phyloP scores from a whole-genome alignment of 1,140 invertebrate species.

The Phthorimaea operculella region DNA sequence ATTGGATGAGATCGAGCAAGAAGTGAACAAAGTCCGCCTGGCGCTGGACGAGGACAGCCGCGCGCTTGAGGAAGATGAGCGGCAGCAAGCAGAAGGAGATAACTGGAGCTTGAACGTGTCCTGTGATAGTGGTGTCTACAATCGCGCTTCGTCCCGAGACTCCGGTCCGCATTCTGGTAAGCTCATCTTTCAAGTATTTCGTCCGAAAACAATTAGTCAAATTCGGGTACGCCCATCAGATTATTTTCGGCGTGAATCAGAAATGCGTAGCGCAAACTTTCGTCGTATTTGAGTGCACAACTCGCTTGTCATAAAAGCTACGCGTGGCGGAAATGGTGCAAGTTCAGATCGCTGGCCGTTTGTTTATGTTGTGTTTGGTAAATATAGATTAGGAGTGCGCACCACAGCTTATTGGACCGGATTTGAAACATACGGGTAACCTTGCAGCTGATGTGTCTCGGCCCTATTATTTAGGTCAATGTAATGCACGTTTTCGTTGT shows the following conservation, averaged over 20 bases:
- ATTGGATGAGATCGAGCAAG: constrained; percentile 61
- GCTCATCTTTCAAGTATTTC: constrained; percentile 12
- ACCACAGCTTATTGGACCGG: constrained; percentile 48
- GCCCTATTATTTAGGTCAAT: constrained; percentile 60
- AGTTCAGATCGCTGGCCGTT: constrained; percentile 39
- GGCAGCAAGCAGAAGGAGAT: constrained; percentile 55
- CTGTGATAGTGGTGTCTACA: constrained; percentile 68
- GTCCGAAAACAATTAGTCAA: neutral
- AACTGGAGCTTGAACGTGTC: constrained; percentile 67
- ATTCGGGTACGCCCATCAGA: constrained; percentile 20
- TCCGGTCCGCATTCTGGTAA: constrained; percentile 65
- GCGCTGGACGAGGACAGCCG: constrained; percentile 63
- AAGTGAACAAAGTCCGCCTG: constrained; percentile 62
- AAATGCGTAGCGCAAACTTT: constrained; percentile 33
- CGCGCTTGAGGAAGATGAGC: constrained; percentile 57
- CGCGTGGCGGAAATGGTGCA: constrained; percentile 37
- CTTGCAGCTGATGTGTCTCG: constrained; percentile 50
- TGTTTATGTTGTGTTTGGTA: constrained; percentile 62
- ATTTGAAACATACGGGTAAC: constrained; percentile 54
- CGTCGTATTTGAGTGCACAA: constrained; percentile 41
- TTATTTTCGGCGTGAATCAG: constrained; percentile 42
- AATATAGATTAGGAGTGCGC: constrained; percentile 53
- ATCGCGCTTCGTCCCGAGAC: constrained; percentile 69
- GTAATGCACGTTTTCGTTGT: constrained; percentile 52
- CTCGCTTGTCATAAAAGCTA: constrained; percentile 37